Evolutionary conservation across 2,113 vertebrate genomes (phyloP).

Genomic region (Psophia crepitans): DNA sequence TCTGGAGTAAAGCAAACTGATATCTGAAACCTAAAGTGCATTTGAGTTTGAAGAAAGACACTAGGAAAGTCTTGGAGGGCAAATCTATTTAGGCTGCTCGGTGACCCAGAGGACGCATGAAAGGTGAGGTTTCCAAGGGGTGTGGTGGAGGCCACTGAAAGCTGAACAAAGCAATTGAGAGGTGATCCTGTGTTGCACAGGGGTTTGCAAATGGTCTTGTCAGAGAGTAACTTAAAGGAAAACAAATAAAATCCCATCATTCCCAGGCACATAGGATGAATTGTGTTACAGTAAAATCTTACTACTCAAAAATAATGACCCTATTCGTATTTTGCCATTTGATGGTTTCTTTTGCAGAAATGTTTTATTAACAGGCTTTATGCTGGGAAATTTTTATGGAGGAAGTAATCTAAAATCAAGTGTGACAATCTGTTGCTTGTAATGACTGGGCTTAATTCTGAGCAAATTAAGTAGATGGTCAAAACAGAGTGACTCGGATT

Average conservation of each 20-base stretch:
- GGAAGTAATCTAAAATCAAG: neutral
- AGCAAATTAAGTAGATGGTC: neutral
- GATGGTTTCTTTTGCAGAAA: neutral
- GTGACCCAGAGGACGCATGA: fast-evolving
- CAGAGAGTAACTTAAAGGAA: no score
- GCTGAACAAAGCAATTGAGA: neutral
- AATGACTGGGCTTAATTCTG: neutral
- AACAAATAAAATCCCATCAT: neutral
- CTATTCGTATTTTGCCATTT: neutral
- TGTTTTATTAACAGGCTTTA: neutral
- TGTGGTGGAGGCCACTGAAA: neutral
- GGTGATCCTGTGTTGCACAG: no score
- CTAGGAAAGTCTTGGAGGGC: neutral
- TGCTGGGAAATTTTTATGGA: neutral
- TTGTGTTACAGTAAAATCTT: neutral
- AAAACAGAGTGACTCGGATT: neutral
- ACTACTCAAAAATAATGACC: neutral
- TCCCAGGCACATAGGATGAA: neutral
- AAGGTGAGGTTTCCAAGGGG: neutral
- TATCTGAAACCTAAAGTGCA: neutral
- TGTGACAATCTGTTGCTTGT: neutral
- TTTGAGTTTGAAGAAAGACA: neutral
- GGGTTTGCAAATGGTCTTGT: neutral
- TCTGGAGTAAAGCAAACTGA: neutral
- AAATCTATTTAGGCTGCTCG: neutral